Base-by-base conservation (phyloP, 2,888 invertebrate species). In the Chrysolina americana region DNA sequence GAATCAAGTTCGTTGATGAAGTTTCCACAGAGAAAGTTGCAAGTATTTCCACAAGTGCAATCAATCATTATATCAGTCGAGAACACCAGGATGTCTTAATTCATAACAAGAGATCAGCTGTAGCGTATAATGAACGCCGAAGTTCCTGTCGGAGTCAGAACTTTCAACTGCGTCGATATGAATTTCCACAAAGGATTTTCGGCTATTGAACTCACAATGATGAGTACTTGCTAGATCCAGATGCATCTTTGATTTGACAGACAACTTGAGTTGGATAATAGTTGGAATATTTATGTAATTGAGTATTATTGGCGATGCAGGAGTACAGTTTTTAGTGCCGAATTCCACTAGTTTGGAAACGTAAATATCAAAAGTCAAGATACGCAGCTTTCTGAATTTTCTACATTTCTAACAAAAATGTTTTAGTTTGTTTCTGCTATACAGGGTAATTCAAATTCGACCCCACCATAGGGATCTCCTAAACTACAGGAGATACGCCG, bases 1-100 rank as follows among this genome's bases (percentile, higher is more conserved):
- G 72, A 73, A 73, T 73, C 64, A 68, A 68, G 10, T 64, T 17
- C 62, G 72, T 68, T 68, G 59, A 59, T 59, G 59, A 59, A 59
- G 59, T 59, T 59, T 28, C n/a, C 59, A 70, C 53, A 63, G 68
- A 68, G 73, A 73, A 76, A 78, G 73, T 73, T 70, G 76, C 76
- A 68, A 75, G 69, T 73, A 72, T 73, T 77, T 74, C 66, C 76
- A 73, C 71, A 72, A 76, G 71, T 76, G 71, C 76, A 76, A 81
- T 81, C 81, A 78, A 81, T 81, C 81, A 80, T 80, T 74, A 79
- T 77, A 80, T 79, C 79, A 78, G 76, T 73, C 78, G 71, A 73
- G 76, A 80, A 79, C 79, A 80, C 76, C 77, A 77, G 53, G 77
- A 80, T 78, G 80, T 80, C 81, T 81, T 81, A 81, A 82, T 82